phyloP scores from a whole-genome alignment of 2,797 vertebrate species.

The Aeoliscus strigatus region DNA sequence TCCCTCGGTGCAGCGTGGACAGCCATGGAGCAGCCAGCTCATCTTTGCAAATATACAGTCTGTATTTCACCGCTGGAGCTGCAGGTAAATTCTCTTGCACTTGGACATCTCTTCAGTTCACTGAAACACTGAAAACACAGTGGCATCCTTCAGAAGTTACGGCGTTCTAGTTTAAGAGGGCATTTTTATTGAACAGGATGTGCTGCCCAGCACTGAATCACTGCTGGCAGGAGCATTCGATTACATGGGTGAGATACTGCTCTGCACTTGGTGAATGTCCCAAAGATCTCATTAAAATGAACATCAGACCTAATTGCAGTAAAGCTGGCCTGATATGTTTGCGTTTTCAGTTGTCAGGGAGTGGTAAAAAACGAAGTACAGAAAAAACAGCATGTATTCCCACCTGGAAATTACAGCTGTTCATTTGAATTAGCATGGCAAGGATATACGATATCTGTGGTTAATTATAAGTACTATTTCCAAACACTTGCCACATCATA shows the following conservation, averaged over 20 bases:
- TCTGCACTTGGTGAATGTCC: slow-evolving; percentile 34
- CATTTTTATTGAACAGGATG: slow-evolving; percentile 48
- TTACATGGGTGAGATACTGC: slow-evolving; percentile 34
- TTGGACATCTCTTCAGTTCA: background rate
- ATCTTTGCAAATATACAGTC: slow-evolving; percentile 71
- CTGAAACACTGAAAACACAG: background rate
- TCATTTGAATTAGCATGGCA: too few species aligned
- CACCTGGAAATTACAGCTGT: too few species aligned
- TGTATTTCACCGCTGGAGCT: slow-evolving; percentile 81
- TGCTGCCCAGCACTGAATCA: slow-evolving; percentile 27
- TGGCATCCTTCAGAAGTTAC: slow-evolving; percentile 14
- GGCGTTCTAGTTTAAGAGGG: slow-evolving; percentile 26
- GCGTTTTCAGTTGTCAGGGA: slow-evolving; percentile 4
- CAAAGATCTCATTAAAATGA: slow-evolving; percentile 48
- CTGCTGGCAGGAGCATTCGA: slow-evolving; percentile 32
- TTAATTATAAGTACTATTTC: too few species aligned
- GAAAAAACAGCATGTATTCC: too few species aligned
- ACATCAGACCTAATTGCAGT: slow-evolving; percentile 18
- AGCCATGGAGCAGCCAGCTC: background rate
- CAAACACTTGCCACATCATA: background rate
- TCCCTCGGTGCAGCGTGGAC: slow-evolving; percentile 55
- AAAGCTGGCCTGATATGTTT: slow-evolving; percentile 10
- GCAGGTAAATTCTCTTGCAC: slow-evolving; percentile 74
- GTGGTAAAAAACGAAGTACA: too few species aligned
- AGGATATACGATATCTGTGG: too few species aligned